These are phyloP conservation scores for Tigriopus californicus DNA, from an alignment of 2,888 invertebrate species.

Conservation along the genomic window DNA sequence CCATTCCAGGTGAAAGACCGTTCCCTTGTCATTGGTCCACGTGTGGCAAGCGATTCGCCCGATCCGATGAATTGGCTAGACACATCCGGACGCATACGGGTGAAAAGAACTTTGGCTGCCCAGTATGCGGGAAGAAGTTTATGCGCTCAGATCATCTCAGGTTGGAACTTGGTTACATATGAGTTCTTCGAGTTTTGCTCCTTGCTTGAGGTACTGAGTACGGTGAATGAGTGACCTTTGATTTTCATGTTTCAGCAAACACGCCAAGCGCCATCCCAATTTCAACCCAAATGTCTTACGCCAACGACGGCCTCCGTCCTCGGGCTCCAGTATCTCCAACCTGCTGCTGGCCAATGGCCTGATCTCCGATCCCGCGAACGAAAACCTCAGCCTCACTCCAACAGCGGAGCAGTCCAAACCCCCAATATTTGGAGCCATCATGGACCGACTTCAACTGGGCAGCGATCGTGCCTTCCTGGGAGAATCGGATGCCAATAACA, in stretches of 20 bases:
- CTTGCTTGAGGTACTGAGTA: background rate
- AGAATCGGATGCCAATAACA: too few species aligned
- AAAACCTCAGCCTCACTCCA: background rate
- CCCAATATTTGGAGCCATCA: too few species aligned
- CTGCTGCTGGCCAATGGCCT: too few species aligned
- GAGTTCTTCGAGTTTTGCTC: background rate
- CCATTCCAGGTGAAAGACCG: slow-evolving; percentile 38
- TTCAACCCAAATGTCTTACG: slow-evolving; percentile 38
- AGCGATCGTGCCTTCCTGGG: too few species aligned
- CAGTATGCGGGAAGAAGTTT: slow-evolving; percentile 41
- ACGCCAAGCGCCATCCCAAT: slow-evolving; percentile 40
- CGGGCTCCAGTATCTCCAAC: background rate
- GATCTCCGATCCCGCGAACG: too few species aligned
- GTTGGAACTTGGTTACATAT: slow-evolving; percentile 23
- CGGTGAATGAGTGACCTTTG: background rate
- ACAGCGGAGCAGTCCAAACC: too few species aligned
- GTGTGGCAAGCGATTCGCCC: slow-evolving; percentile 43
- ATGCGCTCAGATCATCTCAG: slow-evolving; percentile 45
- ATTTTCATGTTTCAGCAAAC: slow-evolving; percentile 34
- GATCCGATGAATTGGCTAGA: slow-evolving; percentile 43
- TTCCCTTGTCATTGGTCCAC: slow-evolving; percentile 42
- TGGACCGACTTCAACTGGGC: too few species aligned
- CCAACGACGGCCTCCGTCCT: slow-evolving; percentile 33
- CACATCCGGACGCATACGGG: slow-evolving; percentile 45
- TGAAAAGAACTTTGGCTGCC: slow-evolving; percentile 43